Base-by-base conservation (phyloP, 2,888 invertebrate genomes). In the Drosophila bunnanda region DNA sequence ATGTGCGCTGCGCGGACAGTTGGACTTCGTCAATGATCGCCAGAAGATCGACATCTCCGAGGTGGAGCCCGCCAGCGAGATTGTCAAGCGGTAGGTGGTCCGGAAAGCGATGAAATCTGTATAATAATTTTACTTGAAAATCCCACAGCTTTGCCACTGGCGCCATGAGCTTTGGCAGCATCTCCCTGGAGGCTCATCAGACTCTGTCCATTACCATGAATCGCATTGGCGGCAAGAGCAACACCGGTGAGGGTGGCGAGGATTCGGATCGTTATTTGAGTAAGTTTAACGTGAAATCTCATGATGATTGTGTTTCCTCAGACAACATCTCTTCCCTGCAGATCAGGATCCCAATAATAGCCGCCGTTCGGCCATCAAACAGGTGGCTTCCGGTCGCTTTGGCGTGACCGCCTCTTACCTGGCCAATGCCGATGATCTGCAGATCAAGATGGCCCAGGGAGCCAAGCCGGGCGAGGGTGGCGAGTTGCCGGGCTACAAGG, bases 401-500 rank as follows among this genome's bases (percentile, higher is more conserved):
- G 99, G 99, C 10, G 99, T 99, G 5, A 99, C 99, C 0, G 98
- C 98, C 15, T 96, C 98, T 0, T 99, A 99, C 92, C 93, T 99
- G 78, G 98, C 99, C 10, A 98, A 99, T 93, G 97, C 99, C 0
- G 99, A 99, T 92, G 99, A 99, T 92, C 92, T 99, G 79, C 99
- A 99, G 93, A 99, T 99, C 91, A 99, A 99, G 93, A 99, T 99
- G 99, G 99, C 99, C 9, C 98, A 99, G 93, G 99, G 99, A 2
- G 99, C 99, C 61, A 99, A 99, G 92, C 99, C 99, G 0, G 99
- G 99, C 0, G 99, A 99, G 93, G 99, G 99, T 25, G 99, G 99
- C 3, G 99, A 99, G 93, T 92, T 99, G 64, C 99, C 99, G 0
- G 99, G 94, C 8, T 95, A 95, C 89, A 95, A 98, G 95, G 98